Conservation (phyloP, 2,113 vertebrate species). For the Leptodactylus fuscus region DNA sequence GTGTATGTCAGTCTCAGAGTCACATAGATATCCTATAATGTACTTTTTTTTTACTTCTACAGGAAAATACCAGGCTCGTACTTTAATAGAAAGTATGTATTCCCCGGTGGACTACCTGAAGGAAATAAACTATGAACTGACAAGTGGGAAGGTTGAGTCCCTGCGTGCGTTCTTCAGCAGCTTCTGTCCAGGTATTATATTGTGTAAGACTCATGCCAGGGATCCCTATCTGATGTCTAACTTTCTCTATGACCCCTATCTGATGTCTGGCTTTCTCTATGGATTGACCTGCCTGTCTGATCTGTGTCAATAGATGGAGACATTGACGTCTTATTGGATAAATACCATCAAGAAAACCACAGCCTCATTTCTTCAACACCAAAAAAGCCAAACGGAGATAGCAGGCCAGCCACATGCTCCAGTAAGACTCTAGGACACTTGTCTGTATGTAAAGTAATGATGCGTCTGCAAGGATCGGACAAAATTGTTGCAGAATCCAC, state of each 20-base stretch:
- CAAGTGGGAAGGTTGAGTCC: slow-evolving; percentile 84
- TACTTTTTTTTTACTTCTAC: too few relatives aligned
- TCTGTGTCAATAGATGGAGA: slow-evolving; percentile 82
- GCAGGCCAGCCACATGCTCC: slow-evolving; percentile 65
- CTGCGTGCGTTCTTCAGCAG: slow-evolving; percentile 87
- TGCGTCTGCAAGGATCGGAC: too few relatives aligned
- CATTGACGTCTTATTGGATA: slow-evolving; percentile 87
- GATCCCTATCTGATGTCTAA: not conserved
- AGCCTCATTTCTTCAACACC: slow-evolving; percentile 70
- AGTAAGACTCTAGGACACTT: slow-evolving; percentile 66
- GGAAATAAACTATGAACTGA: slow-evolving; percentile 88
- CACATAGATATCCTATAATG: too few relatives aligned
- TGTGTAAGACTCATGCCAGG: not conserved
- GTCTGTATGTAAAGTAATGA: too few relatives aligned
- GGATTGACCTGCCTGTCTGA: slow-evolving; percentile 4
- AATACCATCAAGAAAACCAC: slow-evolving; percentile 80
- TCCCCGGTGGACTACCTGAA: slow-evolving; percentile 85
- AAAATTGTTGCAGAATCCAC: too few relatives aligned
- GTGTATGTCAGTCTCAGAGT: too few relatives aligned
- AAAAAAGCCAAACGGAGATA: slow-evolving; percentile 58
- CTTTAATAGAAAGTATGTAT: slow-evolving; percentile 90
- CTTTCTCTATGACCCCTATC: not conserved
- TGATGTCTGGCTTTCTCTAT: not conserved
- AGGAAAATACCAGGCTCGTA: slow-evolving; percentile 94
- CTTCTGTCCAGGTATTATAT: slow-evolving; percentile 84